phyloP scores from a whole-genome alignment of 2,113 vertebrate species.

The Heterocephalus glaber region DNA sequence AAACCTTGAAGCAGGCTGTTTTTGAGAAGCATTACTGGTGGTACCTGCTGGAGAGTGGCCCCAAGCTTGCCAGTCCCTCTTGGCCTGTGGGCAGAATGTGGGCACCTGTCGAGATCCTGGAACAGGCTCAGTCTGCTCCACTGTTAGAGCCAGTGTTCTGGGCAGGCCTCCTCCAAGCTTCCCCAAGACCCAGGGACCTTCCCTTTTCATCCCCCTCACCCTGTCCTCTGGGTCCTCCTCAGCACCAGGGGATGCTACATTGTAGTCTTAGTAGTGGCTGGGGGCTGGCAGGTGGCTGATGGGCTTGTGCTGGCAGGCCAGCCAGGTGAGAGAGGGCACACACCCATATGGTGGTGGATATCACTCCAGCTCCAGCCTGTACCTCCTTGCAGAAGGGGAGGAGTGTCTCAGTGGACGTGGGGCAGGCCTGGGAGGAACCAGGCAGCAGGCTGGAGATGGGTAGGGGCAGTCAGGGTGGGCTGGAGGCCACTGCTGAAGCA shows the following conservation, averaged over 20 bases:
- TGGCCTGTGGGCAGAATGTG: neutral
- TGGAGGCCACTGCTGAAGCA: neutral
- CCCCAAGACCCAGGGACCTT: neutral
- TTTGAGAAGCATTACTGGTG: neutral
- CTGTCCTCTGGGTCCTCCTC: neutral
- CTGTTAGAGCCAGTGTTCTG: neutral
- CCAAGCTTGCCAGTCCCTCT: neutral
- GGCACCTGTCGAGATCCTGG: neutral
- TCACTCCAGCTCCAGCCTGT: neutral
- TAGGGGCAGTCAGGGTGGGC: neutral
- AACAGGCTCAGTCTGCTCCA: neutral
- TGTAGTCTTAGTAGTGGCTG: neutral
- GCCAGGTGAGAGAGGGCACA: neutral
- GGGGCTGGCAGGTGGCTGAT: neutral
- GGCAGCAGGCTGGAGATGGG: neutral
- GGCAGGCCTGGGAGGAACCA: neutral
- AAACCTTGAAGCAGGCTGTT: neutral
- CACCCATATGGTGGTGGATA: neutral
- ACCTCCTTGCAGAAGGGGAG: neutral
- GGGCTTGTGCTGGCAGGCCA: neutral
- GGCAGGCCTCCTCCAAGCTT: neutral
- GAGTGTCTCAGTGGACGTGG: neutral
- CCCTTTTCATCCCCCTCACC: neutral
- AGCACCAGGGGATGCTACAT: no score
- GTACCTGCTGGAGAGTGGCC: neutral